Base-by-base conservation (phyloP, 2,888 invertebrate species). In the Drosophila anomalata region DNA sequence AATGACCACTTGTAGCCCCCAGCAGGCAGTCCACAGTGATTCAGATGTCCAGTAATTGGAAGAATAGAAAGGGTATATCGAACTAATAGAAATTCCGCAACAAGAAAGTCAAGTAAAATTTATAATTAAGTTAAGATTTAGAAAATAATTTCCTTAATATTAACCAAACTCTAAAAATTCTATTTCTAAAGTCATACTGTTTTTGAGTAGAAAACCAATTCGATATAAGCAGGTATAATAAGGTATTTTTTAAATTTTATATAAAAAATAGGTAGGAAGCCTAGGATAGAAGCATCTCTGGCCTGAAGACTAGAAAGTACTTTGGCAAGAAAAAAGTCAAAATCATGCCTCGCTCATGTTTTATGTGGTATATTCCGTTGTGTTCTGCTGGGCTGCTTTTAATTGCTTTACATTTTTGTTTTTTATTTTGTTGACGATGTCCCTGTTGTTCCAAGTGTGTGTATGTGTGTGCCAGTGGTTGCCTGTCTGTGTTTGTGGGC, bases 321-420 rank as follows among this genome's bases (percentile, higher is more conserved):
- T 29, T 29, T 29, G 47, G 70, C 58, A 20, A 57, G 68, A 71
- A 69, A 77, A 83, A 71, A 87, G 75, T 77, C 85, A 75, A 80
- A 82, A 88, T 82, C 84, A 87, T 78, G 78, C 69, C 60, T 53
- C 72, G 88, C 78, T 88, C 85, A 88, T 82, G 87, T 80, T 82
- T 89, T 87, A 85, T 89, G 79, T 76, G 79, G 77, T 60, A 75
- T 85, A 77, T 84, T 88, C 86, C 57, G 85, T 73, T 89, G 75
- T 78, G 75, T 85, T 77, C 68, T 79, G 77, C 57, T 53, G 75
- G 88, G 70, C 86, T 89, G 83, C 77, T 84, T 89, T 84, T 84
- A 84, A 84, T 84, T 84, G 89, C 89, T 85, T 89, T 89, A 87
- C 83, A 86, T 88, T 89, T 66, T 82, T 78, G 86, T 84, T 87